Base-by-base conservation (phyloP, 1,140 invertebrate genomes). In the Neodiprion lecontei region DNA sequence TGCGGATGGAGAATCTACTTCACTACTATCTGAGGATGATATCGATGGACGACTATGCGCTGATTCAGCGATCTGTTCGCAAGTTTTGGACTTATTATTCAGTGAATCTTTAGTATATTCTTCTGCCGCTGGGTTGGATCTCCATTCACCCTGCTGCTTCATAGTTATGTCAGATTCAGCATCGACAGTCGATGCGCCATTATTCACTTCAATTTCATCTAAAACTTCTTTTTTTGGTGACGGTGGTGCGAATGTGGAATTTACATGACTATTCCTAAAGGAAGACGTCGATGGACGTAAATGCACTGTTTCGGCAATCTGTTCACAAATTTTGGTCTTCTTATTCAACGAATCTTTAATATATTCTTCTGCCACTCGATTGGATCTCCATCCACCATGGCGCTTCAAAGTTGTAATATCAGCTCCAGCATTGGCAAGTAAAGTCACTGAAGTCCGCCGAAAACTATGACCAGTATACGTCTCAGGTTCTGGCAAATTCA, bases 61-160 rank as follows among this genome's bases (percentile, higher is more conserved):
- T 40, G 28, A 40, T 40, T 40, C 28, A 68, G 69, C 67, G 23
- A 77, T 77, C 21, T 74, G 74, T 67, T 73, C 61, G 48, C 74
- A 71, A 50, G 73, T 75, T 75, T 74, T 75, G 67, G 73, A 71
- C 53, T 76, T 76, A 28, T 72, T 76, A 11, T 74, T 53, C 1
- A 74, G 7, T 9, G 72, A 74, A 21, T 78, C 74, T 66, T 73
- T 75, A 21, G 76, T 48, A 48, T 76, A 78, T n/a, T 72, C 71
- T 28, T 72, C 67, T 9, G 74, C 78, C 50, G 76, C 72, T 61
- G 69, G 40, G 40, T 66, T 71, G 1, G 21, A 69, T 70, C 76
- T 75, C 79, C 78, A 80, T 8, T 76, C 79, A 14, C 73, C 77
- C 67, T 79, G 77, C n/a, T 75, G 67, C 67, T 81, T 78, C 48